phyloP scores from a whole-genome alignment of 2,888 invertebrate genomes.

The Acrobasis suavella region DNA sequence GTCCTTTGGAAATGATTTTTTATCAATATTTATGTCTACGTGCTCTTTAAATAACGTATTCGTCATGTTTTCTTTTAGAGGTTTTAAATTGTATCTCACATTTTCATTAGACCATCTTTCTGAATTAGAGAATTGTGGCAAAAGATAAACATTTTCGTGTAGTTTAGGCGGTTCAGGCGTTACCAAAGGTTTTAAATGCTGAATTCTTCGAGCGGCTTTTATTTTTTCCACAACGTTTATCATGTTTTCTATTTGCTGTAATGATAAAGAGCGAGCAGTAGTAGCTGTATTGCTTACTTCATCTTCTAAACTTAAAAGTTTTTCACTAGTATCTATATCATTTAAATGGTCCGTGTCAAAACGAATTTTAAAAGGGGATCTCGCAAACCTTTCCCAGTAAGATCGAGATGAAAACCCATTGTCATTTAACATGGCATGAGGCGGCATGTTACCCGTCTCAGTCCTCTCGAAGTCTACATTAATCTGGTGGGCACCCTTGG shows the following conservation, averaged over 20 bases:
- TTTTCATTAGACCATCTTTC: neutral
- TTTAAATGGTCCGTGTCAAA: conserved; percentile 40
- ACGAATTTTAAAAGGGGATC: conserved; percentile 56
- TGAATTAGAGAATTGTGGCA: neutral
- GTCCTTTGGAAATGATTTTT: neutral
- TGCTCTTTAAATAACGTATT: neutral
- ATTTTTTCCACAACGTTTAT: conserved; percentile 50
- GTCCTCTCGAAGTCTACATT: conserved; percentile 48
- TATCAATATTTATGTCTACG: neutral
- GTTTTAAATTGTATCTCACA: neutral
- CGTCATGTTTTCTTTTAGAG: neutral
- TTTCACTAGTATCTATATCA: conserved; percentile 53
- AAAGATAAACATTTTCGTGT: conserved; percentile 27
- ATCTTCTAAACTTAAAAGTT: conserved; percentile 63
- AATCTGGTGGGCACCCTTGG: conserved; percentile 45
- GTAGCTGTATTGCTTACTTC: conserved; percentile 56
- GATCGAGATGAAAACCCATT: conserved; percentile 53
- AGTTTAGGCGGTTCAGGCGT: conserved; percentile 23
- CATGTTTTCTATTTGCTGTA: conserved; percentile 67
- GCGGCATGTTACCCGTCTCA: conserved; percentile 30
- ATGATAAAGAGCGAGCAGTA: conserved; percentile 47
- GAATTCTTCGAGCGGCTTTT: neutral
- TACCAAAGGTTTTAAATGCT: neutral
- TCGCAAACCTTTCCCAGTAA: conserved; percentile 69
- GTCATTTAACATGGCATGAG: conserved; percentile 50